A percentile compares a stretch with the other conserved stretches of the same genome.
Conservation (phyloP, 2,888 invertebrate genomes). For the Meloe dianella region DNA sequence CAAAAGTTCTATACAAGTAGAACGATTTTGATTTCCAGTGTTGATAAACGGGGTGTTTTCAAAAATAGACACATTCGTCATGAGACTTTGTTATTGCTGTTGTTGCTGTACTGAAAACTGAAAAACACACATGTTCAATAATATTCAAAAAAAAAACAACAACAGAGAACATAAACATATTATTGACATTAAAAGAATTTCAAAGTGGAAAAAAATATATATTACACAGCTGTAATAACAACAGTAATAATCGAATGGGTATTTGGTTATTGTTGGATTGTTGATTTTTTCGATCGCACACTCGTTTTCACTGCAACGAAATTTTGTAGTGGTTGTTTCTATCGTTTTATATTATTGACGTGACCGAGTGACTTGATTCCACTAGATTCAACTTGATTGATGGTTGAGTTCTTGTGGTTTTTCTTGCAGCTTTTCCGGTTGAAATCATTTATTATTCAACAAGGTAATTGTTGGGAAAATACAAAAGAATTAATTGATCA, state of each 20-base stretch:
- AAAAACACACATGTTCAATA: background rate
- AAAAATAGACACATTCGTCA: slow-evolving; percentile 42
- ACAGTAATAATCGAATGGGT: background rate
- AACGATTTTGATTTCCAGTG: slow-evolving; percentile 41
- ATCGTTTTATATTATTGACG: background rate
- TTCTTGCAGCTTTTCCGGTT: slow-evolving; percentile 3
- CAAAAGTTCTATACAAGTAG: slow-evolving; percentile 31
- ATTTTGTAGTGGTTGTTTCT: background rate
- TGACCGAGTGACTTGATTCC: slow-evolving; percentile 6
- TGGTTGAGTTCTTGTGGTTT: slow-evolving; percentile 5
- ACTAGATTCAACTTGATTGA: slow-evolving; percentile 6
- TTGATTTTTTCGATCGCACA: background rate
- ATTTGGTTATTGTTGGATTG: background rate
- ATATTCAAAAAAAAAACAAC: background rate
- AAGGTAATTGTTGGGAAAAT: background rate
- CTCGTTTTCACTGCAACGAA: background rate
- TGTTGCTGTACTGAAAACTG: background rate
- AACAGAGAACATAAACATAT: background rate
- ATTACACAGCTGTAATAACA: slow-evolving; percentile 4
- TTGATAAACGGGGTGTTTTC: slow-evolving; percentile 42
- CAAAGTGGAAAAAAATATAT: background rate
- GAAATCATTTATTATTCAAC: background rate
- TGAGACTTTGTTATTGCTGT: slow-evolving; percentile 21
- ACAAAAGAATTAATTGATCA: background rate
- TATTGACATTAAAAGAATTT: slow-evolving; percentile 4